Percentiles rank a stretch among this genome's conserved stretches.
Conservation (phyloP, 2,888 invertebrate genomes). For the Nymphalis polychloros region DNA sequence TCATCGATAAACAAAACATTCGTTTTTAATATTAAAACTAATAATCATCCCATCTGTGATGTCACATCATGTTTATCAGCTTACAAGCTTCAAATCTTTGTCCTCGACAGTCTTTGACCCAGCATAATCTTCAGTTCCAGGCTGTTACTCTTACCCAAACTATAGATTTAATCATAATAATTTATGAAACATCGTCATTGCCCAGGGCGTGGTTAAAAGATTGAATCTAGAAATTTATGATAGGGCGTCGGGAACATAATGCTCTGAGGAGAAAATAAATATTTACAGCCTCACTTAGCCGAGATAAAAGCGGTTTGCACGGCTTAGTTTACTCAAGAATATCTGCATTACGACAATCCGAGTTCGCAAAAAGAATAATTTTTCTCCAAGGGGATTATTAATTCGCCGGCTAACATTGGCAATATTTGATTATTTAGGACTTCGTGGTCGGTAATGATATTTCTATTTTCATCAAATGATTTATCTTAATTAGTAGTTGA, state of each 20-base stretch:
- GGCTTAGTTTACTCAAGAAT: conserved; percentile 28
- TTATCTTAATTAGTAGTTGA: too few relatives aligned
- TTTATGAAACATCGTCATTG: conserved; percentile 19
- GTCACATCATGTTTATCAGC: too few relatives aligned
- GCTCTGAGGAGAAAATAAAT: conserved; percentile 33
- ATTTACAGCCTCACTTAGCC: conserved; percentile 33
- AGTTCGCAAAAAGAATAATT: conserved; percentile 11
- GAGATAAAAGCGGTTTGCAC: conserved; percentile 33
- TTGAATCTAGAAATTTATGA: conserved; percentile 34
- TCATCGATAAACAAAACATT: too few relatives aligned
- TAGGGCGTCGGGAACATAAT: conserved; percentile 31
- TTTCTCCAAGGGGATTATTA: conserved; percentile 1
- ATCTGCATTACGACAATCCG: conserved; percentile 27
- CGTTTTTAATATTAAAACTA: too few relatives aligned
- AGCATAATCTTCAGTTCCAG: too few relatives aligned
- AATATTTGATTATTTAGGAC: too few relatives aligned
- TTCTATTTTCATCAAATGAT: too few relatives aligned
- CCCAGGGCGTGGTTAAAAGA: conserved; percentile 23
- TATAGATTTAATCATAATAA: conserved; percentile 7
- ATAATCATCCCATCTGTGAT: too few relatives aligned
- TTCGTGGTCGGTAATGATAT: too few relatives aligned
- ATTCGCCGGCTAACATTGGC: neutral
- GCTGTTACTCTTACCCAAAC: neutral
- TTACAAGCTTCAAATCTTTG: too few relatives aligned
- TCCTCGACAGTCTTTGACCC: too few relatives aligned